phyloP scores from a whole-genome alignment of 2,113 vertebrate genomes.

The Brachypodius melanocephalos region DNA sequence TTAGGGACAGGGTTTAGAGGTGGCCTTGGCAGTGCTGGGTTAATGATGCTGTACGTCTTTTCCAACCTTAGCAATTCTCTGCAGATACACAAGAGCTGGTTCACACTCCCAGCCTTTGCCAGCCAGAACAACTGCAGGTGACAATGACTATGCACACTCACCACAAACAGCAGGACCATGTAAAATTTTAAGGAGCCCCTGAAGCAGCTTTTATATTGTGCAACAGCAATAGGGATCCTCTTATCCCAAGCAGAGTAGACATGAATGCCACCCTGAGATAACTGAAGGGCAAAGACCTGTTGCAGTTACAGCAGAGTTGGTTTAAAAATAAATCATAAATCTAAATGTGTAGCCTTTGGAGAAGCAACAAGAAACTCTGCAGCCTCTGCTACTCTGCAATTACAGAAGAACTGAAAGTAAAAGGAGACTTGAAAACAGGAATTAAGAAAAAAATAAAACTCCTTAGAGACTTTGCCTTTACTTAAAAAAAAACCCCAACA shows the following conservation, averaged over 20 bases:
- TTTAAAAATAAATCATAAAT: not conserved
- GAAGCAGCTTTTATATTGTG: not conserved
- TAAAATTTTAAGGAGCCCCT: not conserved
- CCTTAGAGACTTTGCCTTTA: not conserved
- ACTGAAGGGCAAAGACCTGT: not conserved
- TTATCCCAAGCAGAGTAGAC: not conserved
- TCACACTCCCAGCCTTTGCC: not conserved
- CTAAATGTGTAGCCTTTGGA: not conserved
- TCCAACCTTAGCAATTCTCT: not conserved
- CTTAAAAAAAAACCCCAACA: not conserved
- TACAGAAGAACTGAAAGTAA: conserved; percentile 31
- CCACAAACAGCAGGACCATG: not conserved
- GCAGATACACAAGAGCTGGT: not conserved
- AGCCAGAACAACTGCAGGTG: not conserved
- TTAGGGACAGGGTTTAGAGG: not conserved
- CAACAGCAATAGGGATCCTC: not conserved
- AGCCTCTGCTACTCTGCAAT: not conserved
- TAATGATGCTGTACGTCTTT: not conserved
- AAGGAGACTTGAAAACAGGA: conserved; percentile 16
- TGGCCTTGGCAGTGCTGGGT: not conserved
- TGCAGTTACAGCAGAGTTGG: not conserved
- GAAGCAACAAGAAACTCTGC: not conserved
- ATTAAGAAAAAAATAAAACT: not conserved
- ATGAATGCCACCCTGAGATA: not conserved
- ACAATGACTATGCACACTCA: not conserved